Conservation (phyloP, 2,113 vertebrate genomes). For the Halichoeres trimaculatus region DNA sequence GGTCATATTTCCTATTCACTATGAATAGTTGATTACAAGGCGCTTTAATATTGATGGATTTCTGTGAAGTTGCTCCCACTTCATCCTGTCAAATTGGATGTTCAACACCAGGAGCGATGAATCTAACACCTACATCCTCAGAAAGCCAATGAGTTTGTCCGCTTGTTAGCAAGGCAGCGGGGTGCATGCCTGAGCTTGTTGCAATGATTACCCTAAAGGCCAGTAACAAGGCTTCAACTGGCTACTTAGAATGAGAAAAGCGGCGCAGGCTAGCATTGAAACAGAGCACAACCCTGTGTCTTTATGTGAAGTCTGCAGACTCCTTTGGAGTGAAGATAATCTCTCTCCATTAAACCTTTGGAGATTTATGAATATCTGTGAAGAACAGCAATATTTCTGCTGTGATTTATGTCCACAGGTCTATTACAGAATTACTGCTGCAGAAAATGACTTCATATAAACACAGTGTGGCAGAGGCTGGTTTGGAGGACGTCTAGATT, state of each 20-base stretch:
- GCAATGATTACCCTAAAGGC: slow-evolving; percentile 55
- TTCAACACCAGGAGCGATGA: slow-evolving; percentile 25
- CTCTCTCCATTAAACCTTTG: slow-evolving; percentile 38
- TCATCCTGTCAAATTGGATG: slow-evolving; percentile 53
- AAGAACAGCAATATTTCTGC: slow-evolving; percentile 53
- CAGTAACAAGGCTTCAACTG: slow-evolving; percentile 39
- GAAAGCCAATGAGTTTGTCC: slow-evolving; percentile 40
- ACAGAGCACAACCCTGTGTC: slow-evolving; percentile 26
- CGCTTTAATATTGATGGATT: slow-evolving; percentile 56
- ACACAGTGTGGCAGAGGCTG: slow-evolving; percentile 41
- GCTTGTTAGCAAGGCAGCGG: slow-evolving; percentile 19
- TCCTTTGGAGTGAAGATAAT: slow-evolving; percentile 54
- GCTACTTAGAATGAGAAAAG: slow-evolving; percentile 63
- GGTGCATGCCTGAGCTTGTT: slow-evolving; percentile 27
- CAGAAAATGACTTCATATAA: slow-evolving; percentile 55
- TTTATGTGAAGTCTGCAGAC: slow-evolving; percentile 48
- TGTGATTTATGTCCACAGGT: slow-evolving; percentile 51
- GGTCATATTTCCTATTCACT: slow-evolving; percentile 36
- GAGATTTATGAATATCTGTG: slow-evolving; percentile 60
- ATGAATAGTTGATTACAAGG: slow-evolving; percentile 55
- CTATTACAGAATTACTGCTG: slow-evolving; percentile 50
- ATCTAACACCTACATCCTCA: background rate
- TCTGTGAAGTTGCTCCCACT: slow-evolving; percentile 54
- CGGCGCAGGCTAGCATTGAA: slow-evolving; percentile 32
- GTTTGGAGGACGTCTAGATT: slow-evolving; percentile 22